These are phyloP conservation scores for Bugulina stolonifera DNA, from an alignment of 2,888 invertebrate genomes.

Conservation along the genomic window DNA sequence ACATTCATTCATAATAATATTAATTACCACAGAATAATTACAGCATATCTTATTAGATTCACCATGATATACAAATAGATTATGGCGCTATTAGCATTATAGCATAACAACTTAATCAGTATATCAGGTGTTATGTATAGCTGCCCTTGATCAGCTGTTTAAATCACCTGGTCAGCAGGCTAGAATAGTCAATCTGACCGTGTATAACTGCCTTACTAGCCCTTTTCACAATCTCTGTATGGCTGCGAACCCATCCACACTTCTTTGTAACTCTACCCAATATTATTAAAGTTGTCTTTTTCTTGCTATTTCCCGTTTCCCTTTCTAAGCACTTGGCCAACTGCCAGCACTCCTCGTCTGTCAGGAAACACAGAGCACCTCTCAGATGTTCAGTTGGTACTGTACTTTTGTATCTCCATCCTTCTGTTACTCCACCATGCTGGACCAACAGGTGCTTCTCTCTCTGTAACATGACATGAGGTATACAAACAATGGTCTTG, in stretches of 20 bases:
- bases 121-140: too few relatives aligned
- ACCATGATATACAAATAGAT: too few relatives aligned
- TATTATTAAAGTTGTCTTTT: neutral
- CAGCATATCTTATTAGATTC: too few relatives aligned
- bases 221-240: slow-evolving; percentile 1
- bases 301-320: neutral
- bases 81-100: too few relatives aligned
- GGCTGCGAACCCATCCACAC: neutral
- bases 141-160: too few relatives aligned
- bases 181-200: neutral
- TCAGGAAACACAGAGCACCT: slow-evolving; percentile 1
- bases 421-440: slow-evolving; percentile 11
- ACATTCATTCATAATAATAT: too few relatives aligned
- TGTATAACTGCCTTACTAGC: neutral
- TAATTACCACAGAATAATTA: too few relatives aligned
- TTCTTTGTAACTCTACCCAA: neutral
- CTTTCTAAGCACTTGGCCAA: neutral
- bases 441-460: neutral
- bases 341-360: neutral
- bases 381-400: neutral
- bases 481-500: too few relatives aligned
- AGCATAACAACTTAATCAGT: too few relatives aligned
- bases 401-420: neutral
- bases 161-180: too few relatives aligned
- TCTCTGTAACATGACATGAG: too few relatives aligned